Base-by-base conservation (phyloP, 2,113 vertebrate genomes). In the Steatornis caripensis region DNA sequence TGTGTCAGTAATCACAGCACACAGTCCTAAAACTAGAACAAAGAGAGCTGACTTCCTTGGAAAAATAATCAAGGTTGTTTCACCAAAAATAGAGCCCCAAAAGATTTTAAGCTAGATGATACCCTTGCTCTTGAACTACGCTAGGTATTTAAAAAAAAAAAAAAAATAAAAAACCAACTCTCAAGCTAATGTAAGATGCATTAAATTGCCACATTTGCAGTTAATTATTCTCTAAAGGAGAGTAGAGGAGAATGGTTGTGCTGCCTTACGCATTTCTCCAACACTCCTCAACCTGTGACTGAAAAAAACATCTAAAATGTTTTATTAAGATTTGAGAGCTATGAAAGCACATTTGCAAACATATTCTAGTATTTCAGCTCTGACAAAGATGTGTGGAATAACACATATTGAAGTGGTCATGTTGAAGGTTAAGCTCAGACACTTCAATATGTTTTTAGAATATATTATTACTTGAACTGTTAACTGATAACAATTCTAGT, bases 1-100 rank as follows among this genome's bases (percentile, higher is more conserved):
- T 96, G 95, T 97, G 94, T 98, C 98, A 98, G 91, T 95, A 97
- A 97, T 97, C 88, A 98, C 97, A 95, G 84, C 94, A 93, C 16
- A 0, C 75, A 80, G 89, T 34, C 90, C 84, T 69, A 77, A 94
- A 97, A 95, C 92, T 89, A 87, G 88, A 94, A 94, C 89, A 87
- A 90, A 95, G 94, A 66, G 54, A 87, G 41, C 66, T 87, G 39
- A 68, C 82, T 93, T 89, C 70, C 58, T 80, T 85, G 82, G 58
- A 95, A 34, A 87, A 93, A 97, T 70, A 87, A 95, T 95, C 80
- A 90, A 77, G 92, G 72, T 61, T 85, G 70, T 48, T 91, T 88
- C 64, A 64, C 68, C 87, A 90, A 92, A 95, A 94, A 93, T 22
- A 96, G 82, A 80, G 49, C 71, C 43, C 54, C 74, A 92, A 62